A percentile compares a stretch with the other conserved stretches of the same genome.
phyloP scores from a whole-genome alignment of 1,140 invertebrate genomes.

The Lepidotrigona ventralis region DNA sequence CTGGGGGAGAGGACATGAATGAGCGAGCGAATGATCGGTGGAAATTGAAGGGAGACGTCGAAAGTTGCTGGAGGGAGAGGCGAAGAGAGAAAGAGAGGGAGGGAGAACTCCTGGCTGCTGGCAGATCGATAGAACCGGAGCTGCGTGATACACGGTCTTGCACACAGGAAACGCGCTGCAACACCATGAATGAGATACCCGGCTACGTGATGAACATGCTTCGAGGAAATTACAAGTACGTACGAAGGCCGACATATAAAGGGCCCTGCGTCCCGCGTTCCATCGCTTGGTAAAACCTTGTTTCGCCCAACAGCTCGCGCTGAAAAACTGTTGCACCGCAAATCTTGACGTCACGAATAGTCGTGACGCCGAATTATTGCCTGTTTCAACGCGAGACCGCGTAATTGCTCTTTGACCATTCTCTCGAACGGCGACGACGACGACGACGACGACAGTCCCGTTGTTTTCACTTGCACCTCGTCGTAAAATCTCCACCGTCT shows the following conservation, averaged over 20 bases:
- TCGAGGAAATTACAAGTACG: constrained; percentile 28
- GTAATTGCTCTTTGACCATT: background rate
- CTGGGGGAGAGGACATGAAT: background rate
- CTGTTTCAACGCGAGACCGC: background rate
- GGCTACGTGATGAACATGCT: constrained; percentile 29
- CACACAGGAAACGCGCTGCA: constrained; percentile 49
- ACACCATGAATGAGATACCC: constrained; percentile 53
- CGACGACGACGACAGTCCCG: too few relatives aligned
- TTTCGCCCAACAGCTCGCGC: background rate
- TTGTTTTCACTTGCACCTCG: background rate
- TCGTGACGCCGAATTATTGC: too few relatives aligned
- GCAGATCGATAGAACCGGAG: constrained; percentile 69
- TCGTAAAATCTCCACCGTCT: background rate
- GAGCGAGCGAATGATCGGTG: background rate
- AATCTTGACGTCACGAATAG: background rate
- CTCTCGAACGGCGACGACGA: background rate
- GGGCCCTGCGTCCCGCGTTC: too few relatives aligned
- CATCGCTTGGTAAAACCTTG: background rate
- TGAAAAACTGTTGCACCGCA: background rate
- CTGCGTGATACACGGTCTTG: constrained; percentile 66
- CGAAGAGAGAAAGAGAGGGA: background rate
- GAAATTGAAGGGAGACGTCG: constrained; percentile 1
- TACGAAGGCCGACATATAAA: background rate
- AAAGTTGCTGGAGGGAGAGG: background rate
- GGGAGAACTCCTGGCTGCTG: constrained; percentile 54